Evolutionary conservation across 2,113 vertebrate species (phyloP).

Genomic region (Psammodynastes pulverulentus): DNA sequence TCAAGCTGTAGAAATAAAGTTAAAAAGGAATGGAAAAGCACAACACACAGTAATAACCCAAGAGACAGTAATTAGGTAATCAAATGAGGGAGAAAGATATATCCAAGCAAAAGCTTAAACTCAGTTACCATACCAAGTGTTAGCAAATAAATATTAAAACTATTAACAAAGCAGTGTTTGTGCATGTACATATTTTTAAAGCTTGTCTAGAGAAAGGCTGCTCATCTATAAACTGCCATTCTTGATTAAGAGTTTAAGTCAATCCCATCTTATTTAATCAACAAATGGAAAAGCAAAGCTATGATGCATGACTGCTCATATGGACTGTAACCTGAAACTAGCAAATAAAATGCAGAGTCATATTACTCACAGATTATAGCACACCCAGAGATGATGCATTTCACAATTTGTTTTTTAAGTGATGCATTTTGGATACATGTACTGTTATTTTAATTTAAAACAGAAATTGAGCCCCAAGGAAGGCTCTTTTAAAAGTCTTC

Average conservation of each 20-base stretch:
- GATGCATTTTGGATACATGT: background rate
- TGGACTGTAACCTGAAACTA: background rate
- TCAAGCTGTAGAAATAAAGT: slow-evolving; percentile 21
- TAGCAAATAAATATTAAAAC: background rate
- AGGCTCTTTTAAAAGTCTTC: background rate
- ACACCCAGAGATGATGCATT: background rate
- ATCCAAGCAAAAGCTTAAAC: slow-evolving; percentile 15
- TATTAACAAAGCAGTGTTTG: background rate
- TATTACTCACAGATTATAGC: background rate
- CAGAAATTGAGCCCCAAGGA: background rate
- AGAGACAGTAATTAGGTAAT: slow-evolving; percentile 21
- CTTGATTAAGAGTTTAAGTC: background rate
- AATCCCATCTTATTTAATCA: background rate
- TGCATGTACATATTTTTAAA: background rate
- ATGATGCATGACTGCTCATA: background rate
- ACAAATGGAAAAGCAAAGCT: background rate
- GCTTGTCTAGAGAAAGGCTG: background rate
- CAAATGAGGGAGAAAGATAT: background rate
- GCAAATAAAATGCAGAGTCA: background rate
- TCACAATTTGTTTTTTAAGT: background rate
- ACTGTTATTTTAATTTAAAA: background rate
- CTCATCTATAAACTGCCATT: background rate
- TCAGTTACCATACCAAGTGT: background rate
- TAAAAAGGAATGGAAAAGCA: slow-evolving; percentile 12
- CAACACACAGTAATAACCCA: background rate